Evolutionary conservation across 2,797 vertebrate genomes (phyloP), one percentile per base, ranked within the genome.

Genomic region (Phyllotis vaccarum): DNA sequence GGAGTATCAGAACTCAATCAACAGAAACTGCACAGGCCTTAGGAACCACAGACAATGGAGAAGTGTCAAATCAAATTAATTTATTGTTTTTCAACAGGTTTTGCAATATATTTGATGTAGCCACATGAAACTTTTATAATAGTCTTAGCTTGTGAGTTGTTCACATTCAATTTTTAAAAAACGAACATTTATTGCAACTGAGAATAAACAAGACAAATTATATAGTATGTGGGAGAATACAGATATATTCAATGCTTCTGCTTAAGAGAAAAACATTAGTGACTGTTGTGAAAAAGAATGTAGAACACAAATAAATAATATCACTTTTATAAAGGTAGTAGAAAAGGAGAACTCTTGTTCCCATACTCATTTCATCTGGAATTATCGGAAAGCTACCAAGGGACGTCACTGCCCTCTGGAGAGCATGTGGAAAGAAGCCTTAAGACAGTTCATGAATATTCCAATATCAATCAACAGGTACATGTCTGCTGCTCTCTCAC

Each of bases 161-260:
- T 79, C 8, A 75, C 13, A 27, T 94, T 90, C 58, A 80, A 81
- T 85, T 86, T 86, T 27, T 96, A 93, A 86, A 92, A 34, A 95
- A 34, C 27, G 87, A 94, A 27, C 3, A 19, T 80, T 95, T 88
- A 27, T 58, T 93, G 16, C 34, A 89, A 52, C 52, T 89, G 40
- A 22, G 37, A 87, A 79, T 89, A 96, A 92, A 95, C 11, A 88
- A 92, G 75, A 97, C 58, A 78, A 94, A 74, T 46, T 37, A 74
- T 49, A 82, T 66, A 14, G 1, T 24, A 76, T 68, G 12, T 82
- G 72, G 31, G 34, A 93, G 46, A 94, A 31, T 31, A 75, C 4
- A 54, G 58, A 64, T 49, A 68, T 37, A 91, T 31, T n/a, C 86
- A 86, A 83, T 58, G 58, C 27, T 74, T 88, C 14, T 40, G 60